phyloP scores from a whole-genome alignment of 2,113 vertebrate genomes.

The Rhineura floridana region DNA sequence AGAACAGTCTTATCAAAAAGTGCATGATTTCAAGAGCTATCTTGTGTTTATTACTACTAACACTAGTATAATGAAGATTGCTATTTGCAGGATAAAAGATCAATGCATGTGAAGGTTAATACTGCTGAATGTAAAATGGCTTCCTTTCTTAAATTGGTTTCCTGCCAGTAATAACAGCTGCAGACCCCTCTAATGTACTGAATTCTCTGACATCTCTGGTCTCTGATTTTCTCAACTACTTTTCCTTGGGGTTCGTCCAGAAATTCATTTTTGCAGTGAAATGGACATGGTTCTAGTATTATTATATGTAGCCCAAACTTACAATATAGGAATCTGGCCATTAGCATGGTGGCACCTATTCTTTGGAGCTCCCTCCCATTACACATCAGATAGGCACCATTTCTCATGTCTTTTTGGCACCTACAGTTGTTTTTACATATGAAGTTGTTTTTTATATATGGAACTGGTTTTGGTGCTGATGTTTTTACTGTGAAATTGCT shows the following conservation, averaged over 20 bases:
- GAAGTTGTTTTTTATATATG: too few relatives aligned
- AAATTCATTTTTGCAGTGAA: too few relatives aligned
- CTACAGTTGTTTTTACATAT: too few relatives aligned
- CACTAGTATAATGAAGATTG: conserved; percentile 47
- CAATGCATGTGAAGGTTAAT: conserved; percentile 37
- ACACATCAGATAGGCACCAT: too few relatives aligned
- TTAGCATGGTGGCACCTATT: too few relatives aligned
- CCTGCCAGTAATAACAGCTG: not conserved
- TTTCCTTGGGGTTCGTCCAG: not conserved
- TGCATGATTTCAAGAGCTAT: conserved; percentile 62
- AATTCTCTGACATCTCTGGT: not conserved
- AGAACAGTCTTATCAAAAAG: conserved; percentile 57
- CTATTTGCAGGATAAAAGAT: conserved; percentile 44
- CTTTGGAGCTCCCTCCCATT: too few relatives aligned
- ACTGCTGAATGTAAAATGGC: conserved; percentile 13
- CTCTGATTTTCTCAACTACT: not conserved
- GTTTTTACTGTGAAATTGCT: too few relatives aligned
- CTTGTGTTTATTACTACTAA: conserved; percentile 53
- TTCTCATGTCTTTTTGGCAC: too few relatives aligned
- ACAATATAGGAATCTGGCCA: too few relatives aligned
- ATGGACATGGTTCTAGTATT: too few relatives aligned
- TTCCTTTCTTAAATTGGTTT: not conserved
- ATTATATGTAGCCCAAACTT: too few relatives aligned
- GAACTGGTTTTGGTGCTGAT: too few relatives aligned
- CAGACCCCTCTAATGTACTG: not conserved